Evolutionary conservation across 2,888 invertebrate genomes (phyloP), one percentile per base, ranked within the genome.

Genomic region (Caenorhabditis doughertyi): DNA sequence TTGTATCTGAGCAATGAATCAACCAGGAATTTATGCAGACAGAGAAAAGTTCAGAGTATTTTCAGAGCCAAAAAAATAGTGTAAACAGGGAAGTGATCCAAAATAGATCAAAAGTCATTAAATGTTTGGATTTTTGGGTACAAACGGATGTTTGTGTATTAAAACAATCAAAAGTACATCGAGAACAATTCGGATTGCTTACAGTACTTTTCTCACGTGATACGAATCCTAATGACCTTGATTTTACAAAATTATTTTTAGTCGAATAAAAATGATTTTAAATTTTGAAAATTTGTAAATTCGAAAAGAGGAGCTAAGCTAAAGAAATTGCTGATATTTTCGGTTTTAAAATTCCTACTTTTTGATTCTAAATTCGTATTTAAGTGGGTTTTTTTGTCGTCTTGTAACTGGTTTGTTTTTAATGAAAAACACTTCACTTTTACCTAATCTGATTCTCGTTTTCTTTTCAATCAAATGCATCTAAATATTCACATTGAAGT

Each of bases 121-220:
- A 23, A 23, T 51, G 32, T 13, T n/a, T 18, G 29, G 29, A n/a
- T 55, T 29, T 29, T 55, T 32, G 29, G 18, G 32, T 27, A 16
- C 13, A 2, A 44, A 27, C 47, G 64, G 32, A 64, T 64, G 64
- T 64, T 64, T 47, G 49, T 42, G 44, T 60, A 4, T 8, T 5
- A 23, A 53, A 49, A 64, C 64, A 64, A 64, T 64, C 49, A 49
- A 64, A 64, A 64, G 49, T 49, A 47, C 64, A 49, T 47, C 47
- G 18, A 23, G 25, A 47, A 44, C 60, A 62, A n/a, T 47, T 18
- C 18, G n/a, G 13, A 47, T 18, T 18, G 7, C n/a, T 18, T 39
- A 47, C 3, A 18, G n/a, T n/a, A n/a, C n/a, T n/a, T n/a, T n/a
- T n/a, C n/a, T n/a, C n/a, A n/a, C n/a, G n/a, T n/a, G n/a, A n/a